Evolutionary conservation across 2,113 vertebrate species (phyloP), one percentile per base, ranked within the genome.

Genomic region (Muntiacus reevesi): DNA sequence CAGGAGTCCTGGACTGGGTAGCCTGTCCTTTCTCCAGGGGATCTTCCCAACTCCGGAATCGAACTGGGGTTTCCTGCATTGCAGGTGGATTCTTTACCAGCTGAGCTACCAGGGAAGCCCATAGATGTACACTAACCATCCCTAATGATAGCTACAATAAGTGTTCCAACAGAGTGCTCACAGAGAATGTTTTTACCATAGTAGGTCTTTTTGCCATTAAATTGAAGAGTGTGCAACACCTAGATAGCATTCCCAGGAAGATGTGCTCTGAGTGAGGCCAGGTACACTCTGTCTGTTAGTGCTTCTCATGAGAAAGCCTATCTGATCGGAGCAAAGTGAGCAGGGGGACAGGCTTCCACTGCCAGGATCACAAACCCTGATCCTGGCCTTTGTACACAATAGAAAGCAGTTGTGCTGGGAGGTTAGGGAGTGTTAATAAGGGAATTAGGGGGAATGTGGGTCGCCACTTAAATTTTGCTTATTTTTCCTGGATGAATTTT

Each of bases 401-500:
- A 87, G 91, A 96, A 95, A 96, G 96, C 84, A 93, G 83, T 98
- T 97, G 87, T 96, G 79, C 43, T 92, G 33, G 86, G 57, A 93
- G 79, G 85, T 54, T 93, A 71, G 94, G 93, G 89, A 94, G 97
- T 97, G 97, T 94, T 97, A 97, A 96, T 97, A 96, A 97, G 96
- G 52, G 98, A 98, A 97, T 96, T 97, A 97, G 93, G 87, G 81
- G 89, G 33, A 76, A 90, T 97, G 89, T 84, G 91, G 94, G 91
- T 94, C 54, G 57, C 98, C 96, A 96, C 98, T 98, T 98, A 98
- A 62, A 95, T 62, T 93, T 95, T 98, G 87, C 95, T 98, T 98
- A 94, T 98, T 98, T 98, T 98, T 97, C 95, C 97, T 98, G 97
- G 95, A 97, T 97, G 89, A 89, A 92, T 98, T 97, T 95, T 98